phyloP scores from a whole-genome alignment of 2,888 invertebrate species.

The Cryptus armator region DNA sequence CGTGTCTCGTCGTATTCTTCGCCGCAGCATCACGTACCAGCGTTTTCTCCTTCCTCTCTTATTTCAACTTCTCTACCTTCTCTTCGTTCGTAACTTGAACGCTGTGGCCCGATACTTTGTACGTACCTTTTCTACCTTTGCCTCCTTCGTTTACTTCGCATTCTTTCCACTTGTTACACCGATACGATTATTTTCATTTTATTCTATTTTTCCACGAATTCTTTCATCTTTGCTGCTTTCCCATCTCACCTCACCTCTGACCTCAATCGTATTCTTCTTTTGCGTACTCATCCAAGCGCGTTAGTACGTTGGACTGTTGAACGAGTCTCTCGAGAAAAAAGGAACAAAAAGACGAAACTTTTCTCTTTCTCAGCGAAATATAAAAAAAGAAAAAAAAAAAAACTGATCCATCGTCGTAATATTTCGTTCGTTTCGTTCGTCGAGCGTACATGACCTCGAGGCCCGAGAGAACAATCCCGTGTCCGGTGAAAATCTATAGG shows the following conservation, averaged over 20 bases:
- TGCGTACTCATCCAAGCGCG: neutral
- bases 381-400: neutral
- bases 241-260: neutral
- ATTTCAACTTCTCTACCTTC: slow-evolving; percentile 14
- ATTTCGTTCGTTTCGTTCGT: neutral
- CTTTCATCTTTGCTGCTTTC: slow-evolving; percentile 1
- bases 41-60: slow-evolving; percentile 46
- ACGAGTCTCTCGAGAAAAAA: slow-evolving; percentile 1
- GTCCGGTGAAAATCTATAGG: slow-evolving; percentile 8
- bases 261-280: neutral
- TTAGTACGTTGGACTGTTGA: neutral
- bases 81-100: slow-evolving; percentile 31
- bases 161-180: slow-evolving; percentile 41
- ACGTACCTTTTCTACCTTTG: slow-evolving; percentile 6
- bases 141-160: slow-evolving; percentile 33
- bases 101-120: slow-evolving; percentile 19
- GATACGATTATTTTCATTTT: slow-evolving; percentile 21
- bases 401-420: neutral
- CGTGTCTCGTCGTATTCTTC: slow-evolving; percentile 46
- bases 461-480: neutral
- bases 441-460: neutral
- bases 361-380: neutral
- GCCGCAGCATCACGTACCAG: slow-evolving; percentile 53
- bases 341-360: neutral
- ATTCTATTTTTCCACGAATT: neutral